phyloP scores from a whole-genome alignment of 2,797 vertebrate genomes.

The Heteromormyrus szaboi region DNA sequence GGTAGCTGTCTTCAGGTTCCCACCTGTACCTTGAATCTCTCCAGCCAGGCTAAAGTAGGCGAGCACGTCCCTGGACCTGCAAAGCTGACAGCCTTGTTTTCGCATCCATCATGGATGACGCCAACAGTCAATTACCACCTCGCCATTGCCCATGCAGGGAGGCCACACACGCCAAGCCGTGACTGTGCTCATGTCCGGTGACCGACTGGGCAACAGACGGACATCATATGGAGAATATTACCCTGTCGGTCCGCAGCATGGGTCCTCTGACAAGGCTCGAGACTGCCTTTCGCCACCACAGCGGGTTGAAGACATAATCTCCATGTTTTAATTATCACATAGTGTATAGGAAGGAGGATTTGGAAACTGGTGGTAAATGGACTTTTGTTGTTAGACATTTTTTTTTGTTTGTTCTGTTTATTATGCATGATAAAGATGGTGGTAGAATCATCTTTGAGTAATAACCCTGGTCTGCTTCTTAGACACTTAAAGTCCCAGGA shows the following conservation, averaged over 20 bases:
- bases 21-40: neutral
- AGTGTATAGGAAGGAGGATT: neutral
- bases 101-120: neutral
- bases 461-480: neutral
- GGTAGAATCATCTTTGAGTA: neutral
- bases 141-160: neutral
- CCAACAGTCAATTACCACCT: neutral
- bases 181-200: neutral
- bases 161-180: neutral
- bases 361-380: neutral
- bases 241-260: neutral
- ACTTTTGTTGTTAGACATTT: neutral
- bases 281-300: neutral
- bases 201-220: neutral
- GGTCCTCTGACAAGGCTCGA: neutral
- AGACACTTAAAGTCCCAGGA: neutral
- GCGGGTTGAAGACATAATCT: neutral
- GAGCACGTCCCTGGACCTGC: neutral
- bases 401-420: neutral
- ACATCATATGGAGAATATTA: neutral
- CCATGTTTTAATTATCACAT: neutral
- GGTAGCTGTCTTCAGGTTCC: neutral
- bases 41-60: neutral
- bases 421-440: neutral
- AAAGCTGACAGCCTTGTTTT: neutral